These are phyloP conservation scores for Chromobotia macracanthus DNA, from an alignment of 2,797 vertebrate species.

Conservation along the genomic window DNA sequence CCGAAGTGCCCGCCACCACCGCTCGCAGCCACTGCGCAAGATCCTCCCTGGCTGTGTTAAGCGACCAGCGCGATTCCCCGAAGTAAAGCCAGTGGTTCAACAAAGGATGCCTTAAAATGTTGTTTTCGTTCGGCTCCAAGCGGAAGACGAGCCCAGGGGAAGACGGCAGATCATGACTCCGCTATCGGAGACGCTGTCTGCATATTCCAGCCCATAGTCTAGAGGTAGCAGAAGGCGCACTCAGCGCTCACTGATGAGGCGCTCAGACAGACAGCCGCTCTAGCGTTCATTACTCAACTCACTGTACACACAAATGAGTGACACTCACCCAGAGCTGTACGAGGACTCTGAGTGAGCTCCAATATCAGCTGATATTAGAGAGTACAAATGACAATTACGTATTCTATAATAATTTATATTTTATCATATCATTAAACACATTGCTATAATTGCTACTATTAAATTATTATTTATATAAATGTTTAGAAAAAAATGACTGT, in stretches of 20 bases:
- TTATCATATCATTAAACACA: background rate
- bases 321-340: slow-evolving; percentile 25
- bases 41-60: slow-evolving; percentile 61
- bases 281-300: slow-evolving; percentile 47
- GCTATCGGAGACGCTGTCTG: slow-evolving; percentile 69
- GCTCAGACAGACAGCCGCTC: slow-evolving; percentile 45
- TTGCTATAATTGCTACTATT: slow-evolving; percentile 26
- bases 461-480: background rate
- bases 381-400: background rate
- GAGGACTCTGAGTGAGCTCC: slow-evolving; percentile 2
- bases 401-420: no score
- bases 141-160: slow-evolving; percentile 78
- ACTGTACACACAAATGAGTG: slow-evolving; percentile 43
- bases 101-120: slow-evolving; percentile 58
- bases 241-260: slow-evolving; percentile 19
- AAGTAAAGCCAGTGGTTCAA: slow-evolving; percentile 54
- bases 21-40: slow-evolving; percentile 68
- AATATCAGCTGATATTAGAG: background rate
- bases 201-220: slow-evolving; percentile 70
- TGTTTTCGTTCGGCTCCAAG: slow-evolving; percentile 68
- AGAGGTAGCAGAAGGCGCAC: slow-evolving; percentile 54
- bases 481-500: no score
- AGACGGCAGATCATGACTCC: slow-evolving; percentile 77
- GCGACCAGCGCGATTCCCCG: slow-evolving; percentile 53
- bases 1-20: slow-evolving; percentile 68